Conservation (phyloP, 2,888 invertebrate species). For the Tetanocera ferruginea region DNA sequence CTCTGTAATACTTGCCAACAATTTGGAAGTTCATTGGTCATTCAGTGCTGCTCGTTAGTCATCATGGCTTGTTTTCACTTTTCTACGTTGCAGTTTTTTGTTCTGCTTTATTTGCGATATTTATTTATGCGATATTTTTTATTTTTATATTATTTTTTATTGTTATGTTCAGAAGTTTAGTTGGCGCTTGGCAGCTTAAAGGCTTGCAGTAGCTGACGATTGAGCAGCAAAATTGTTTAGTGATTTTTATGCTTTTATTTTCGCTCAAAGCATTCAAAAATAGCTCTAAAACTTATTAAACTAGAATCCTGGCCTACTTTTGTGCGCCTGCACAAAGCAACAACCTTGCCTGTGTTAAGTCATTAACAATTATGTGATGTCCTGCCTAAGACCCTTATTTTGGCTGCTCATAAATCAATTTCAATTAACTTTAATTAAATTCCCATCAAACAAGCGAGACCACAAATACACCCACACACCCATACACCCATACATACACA, state of each 20-base stretch:
- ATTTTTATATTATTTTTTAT: neutral
- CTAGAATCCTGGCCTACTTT: neutral
- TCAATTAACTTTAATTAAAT: conserved; percentile 68
- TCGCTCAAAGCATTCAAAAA: neutral
- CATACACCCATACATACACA: neutral
- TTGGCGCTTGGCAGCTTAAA: neutral
- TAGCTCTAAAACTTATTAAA: neutral
- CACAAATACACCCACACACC: conserved; percentile 52
- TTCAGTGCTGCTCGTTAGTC: conserved; percentile 8
- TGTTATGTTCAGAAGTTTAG: neutral
- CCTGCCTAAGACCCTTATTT: neutral
- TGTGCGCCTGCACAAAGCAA: neutral
- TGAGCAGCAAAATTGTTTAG: neutral
- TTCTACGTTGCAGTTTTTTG: neutral
- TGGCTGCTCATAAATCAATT: conserved; percentile 61
- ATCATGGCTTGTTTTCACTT: conserved; percentile 12
- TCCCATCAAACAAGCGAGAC: conserved; percentile 64
- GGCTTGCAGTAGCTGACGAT: neutral
- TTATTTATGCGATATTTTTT: neutral
- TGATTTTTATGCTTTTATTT: neutral
- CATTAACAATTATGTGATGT: neutral
- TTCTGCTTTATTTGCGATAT: neutral
- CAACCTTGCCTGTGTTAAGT: neutral
- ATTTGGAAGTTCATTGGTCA: conserved; percentile 26
- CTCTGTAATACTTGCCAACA: neutral